Percentiles rank a stretch among this genome's conserved stretches.
Evolutionary conservation across 2,888 invertebrate genomes (phyloP).

Genomic region (Orchesella flavescens): DNA sequence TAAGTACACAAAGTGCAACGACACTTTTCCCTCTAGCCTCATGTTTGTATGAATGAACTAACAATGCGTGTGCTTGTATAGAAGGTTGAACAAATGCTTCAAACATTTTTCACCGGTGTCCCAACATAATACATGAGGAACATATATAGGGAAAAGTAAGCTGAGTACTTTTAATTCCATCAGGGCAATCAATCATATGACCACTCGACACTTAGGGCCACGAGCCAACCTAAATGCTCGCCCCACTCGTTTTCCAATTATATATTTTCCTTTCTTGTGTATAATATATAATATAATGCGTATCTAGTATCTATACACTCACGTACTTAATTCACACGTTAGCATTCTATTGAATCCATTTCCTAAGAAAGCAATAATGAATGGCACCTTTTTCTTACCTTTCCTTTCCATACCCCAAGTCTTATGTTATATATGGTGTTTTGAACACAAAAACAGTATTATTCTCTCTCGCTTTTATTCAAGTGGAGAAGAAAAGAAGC

Average conservation of each 20-base stretch:
- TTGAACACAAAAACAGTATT: neutral
- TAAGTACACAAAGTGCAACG: neutral
- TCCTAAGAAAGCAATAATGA: no score
- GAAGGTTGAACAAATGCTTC: neutral
- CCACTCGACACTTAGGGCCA: conserved; percentile 62
- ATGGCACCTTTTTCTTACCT: no score
- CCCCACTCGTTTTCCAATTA: neutral
- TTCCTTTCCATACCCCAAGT: no score
- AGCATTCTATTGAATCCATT: no score
- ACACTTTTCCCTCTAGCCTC: neutral
- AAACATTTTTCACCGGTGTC: neutral
- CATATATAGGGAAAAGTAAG: neutral
- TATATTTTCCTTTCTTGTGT: neutral
- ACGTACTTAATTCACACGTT: neutral
- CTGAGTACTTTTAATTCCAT: conserved; percentile 64
- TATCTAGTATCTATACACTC: neutral
- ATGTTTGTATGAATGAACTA: neutral
- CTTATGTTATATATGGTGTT: neutral
- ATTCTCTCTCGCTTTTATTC: conserved; percentile 10
- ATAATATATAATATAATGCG: neutral
- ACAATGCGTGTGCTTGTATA: neutral
- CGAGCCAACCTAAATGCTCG: neutral
- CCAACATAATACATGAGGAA: neutral
- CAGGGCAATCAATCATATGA: conserved; percentile 67
- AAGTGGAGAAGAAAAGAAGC: conserved; percentile 4